Conservation (phyloP, 2,797 vertebrate genomes). For the Thamnophis elegans region DNA sequence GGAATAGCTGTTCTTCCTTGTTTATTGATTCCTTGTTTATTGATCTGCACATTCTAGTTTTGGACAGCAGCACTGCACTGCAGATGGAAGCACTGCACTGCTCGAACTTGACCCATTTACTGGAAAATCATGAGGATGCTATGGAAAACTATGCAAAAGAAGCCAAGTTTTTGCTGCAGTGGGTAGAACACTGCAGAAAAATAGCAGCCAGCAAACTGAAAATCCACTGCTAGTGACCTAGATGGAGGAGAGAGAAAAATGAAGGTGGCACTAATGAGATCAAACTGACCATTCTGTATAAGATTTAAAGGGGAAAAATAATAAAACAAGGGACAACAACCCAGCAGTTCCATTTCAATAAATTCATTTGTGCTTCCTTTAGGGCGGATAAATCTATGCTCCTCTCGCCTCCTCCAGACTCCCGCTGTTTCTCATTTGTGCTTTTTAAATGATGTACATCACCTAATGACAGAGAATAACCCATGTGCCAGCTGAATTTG, state of each 20-base stretch:
- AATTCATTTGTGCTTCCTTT: constrained; percentile 15
- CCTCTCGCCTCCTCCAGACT: constrained; percentile 45
- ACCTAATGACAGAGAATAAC: constrained; percentile 24
- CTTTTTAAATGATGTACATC: constrained; percentile 62
- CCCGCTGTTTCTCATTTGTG: constrained; percentile 40
- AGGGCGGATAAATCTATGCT: constrained; percentile 31
- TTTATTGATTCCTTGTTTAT: constrained; percentile 14
- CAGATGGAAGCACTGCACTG: background rate
- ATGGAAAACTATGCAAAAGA: background rate
- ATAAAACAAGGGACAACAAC: constrained; percentile 33
- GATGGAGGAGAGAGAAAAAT: background rate
- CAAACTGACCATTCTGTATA: background rate
- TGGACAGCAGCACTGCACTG: background rate
- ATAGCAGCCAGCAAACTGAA: background rate
- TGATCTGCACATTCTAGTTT: background rate
- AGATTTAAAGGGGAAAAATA: constrained; percentile 27
- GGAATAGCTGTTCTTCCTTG: background rate
- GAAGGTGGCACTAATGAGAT: background rate
- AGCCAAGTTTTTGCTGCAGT: constrained; percentile 1
- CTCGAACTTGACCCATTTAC: background rate
- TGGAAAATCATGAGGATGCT: background rate
- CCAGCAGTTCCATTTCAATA: constrained; percentile 30
- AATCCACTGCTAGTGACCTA: background rate
- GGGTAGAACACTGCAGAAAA: constrained; percentile 4
- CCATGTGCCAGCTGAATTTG: constrained; percentile 23